Percentiles rank a stretch among this genome's conserved stretches.
These are phyloP conservation scores for Peromyscus californicus DNA, from an alignment of 2,113 vertebrate genomes.

Conservation along the genomic window DNA sequence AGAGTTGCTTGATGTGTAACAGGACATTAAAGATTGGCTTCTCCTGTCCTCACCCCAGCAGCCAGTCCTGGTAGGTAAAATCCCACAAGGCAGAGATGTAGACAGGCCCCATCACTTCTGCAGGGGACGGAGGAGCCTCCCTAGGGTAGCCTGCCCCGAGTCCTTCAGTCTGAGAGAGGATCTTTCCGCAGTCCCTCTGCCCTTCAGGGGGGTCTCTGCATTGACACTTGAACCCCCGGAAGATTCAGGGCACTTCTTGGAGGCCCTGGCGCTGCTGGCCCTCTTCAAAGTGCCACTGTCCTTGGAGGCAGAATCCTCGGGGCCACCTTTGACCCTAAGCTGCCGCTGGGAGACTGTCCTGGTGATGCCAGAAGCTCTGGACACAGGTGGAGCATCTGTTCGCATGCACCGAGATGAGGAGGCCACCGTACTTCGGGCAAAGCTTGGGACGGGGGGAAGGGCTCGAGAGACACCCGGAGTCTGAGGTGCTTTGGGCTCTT, in stretches of 20 bases:
- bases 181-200: conserved; percentile 88
- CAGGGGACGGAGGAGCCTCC: conserved; percentile 89
- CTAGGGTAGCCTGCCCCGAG: conserved; percentile 80
- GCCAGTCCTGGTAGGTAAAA: conserved; percentile 66
- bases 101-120: conserved; percentile 88
- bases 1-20: conserved; percentile 55
- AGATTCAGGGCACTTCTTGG: conserved; percentile 84
- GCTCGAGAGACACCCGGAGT: conserved; percentile 76
- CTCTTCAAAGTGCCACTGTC: conserved; percentile 87
- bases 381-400: conserved; percentile 85
- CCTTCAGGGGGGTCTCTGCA: conserved; percentile 84
- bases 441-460: conserved; percentile 88
- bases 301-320: conserved; percentile 84
- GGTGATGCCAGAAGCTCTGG: conserved; percentile 85
- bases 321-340: conserved; percentile 71
- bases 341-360: conserved; percentile 89
- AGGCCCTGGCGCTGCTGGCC: conserved; percentile 89
- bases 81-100: background rate
- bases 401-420: conserved; percentile 92
- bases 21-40: conserved; percentile 61
- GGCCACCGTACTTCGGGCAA: conserved; percentile 96
- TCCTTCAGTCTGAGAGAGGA: conserved; percentile 88
- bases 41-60: background rate
- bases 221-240: conserved; percentile 81
- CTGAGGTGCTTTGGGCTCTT: conserved; percentile 84